Conservation (phyloP, 2,888 invertebrate species). For the Tipula confusa region DNA sequence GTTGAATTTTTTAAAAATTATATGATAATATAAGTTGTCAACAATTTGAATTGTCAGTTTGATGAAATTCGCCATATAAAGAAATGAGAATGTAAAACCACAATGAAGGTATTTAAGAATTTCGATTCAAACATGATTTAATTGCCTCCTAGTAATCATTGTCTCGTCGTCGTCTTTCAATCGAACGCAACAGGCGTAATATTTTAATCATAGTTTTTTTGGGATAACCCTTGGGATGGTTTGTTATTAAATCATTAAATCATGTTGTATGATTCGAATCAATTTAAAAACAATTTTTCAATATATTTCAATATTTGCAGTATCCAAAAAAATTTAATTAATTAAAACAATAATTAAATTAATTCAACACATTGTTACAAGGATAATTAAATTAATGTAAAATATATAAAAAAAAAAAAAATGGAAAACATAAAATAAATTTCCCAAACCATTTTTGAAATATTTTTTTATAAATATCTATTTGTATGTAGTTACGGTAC, state of each 20-base stretch:
- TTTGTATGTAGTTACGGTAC: no score
- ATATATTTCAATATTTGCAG: not conserved
- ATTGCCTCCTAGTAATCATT: not conserved
- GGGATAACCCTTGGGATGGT: not conserved
- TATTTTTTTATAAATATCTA: not conserved
- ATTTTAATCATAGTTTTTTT: not conserved
- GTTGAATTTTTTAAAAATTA: not conserved
- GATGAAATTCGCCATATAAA: not conserved
- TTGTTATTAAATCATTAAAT: not conserved
- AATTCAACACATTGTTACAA: constrained; percentile 9
- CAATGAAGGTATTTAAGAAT: not conserved
- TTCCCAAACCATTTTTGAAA: not conserved
- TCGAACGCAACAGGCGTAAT: not conserved
- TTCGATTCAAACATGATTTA: not conserved
- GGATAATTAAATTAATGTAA: constrained; percentile 12
- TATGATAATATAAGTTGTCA: not conserved
- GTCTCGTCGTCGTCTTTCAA: not conserved
- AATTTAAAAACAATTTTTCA: not conserved
- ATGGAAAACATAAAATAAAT: constrained; percentile 3
- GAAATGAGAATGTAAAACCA: not conserved
- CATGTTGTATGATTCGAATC: not conserved
- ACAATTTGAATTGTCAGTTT: not conserved
- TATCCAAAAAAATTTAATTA: not conserved
- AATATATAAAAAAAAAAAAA: not conserved
- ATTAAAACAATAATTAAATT: constrained; percentile 20